These are phyloP conservation scores for Ispidina lecontei DNA, from an alignment of 2,797 vertebrate species.

Conservation along the genomic window DNA sequence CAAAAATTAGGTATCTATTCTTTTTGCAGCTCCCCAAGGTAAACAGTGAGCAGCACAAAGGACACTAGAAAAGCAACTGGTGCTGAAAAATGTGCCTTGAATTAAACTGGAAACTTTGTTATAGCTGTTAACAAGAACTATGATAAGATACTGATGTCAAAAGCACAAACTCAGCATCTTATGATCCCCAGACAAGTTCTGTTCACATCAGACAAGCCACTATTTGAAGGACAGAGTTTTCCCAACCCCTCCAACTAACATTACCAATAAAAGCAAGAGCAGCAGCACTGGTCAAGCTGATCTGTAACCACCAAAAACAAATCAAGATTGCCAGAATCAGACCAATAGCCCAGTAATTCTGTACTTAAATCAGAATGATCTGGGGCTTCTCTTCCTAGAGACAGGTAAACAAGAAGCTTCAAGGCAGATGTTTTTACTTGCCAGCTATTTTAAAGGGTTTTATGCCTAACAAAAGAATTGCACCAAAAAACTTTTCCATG, in stretches of 20 bases:
- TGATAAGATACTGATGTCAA: not conserved
- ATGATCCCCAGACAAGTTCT: not conserved
- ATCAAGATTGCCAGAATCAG: not conserved
- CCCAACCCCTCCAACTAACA: not conserved
- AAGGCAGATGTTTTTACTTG: not conserved
- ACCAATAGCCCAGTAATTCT: not conserved
- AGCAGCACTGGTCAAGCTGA: not conserved
- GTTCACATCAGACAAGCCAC: not conserved
- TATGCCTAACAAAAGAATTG: not conserved
- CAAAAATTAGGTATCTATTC: not conserved
- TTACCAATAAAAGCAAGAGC: not conserved
- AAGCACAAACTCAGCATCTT: not conserved
- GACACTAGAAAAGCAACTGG: not conserved
- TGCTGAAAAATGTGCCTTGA: not conserved
- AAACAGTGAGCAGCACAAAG: not conserved
- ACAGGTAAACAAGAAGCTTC: not conserved
- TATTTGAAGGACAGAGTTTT: not conserved
- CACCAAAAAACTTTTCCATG: not conserved
- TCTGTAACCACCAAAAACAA: not conserved
- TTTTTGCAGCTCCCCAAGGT: not conserved
- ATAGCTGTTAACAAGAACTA: not conserved
- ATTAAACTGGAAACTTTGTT: not conserved
- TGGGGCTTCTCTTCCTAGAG: not conserved
- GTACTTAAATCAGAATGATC: not conserved
- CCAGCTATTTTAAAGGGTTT: not conserved